Base-by-base conservation (phyloP, 2,888 invertebrate species). In the Spisula subtruncata region DNA sequence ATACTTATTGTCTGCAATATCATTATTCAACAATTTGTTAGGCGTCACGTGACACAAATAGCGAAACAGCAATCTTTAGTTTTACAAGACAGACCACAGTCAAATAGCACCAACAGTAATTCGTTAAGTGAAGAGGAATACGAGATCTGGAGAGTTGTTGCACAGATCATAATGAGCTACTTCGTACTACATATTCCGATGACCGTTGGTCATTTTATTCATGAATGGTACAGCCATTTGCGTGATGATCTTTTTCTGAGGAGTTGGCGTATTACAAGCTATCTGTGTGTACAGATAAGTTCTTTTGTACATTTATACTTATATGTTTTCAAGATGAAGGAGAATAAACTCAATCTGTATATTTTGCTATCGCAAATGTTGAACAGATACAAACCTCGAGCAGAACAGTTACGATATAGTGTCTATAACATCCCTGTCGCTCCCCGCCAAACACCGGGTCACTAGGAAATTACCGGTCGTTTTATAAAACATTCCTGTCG, bases 261-360 rank as follows among this genome's bases (percentile, higher is more conserved):
- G 25, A 6, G 2, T 2, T n/a, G 2, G 5, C 60, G 60, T 0
- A 66, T 66, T 25, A 0, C 25, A 5, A 41, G 41, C 41, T 41
- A 5, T 41, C 8, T 41, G 41, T 41, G 41, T 41, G 2, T 41
- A 41, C 41, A 41, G 41, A 41, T 41, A 41, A 41, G 41, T 41
- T 41, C 41, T 5, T 41, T 41, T 8, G 41, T 66, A 8, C 25
- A n/a, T 66, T 66, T 25, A 25, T 66, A 66, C 25, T 25, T 25
- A 25, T 66, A 66, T 66, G 60, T 66, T n/a, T 66, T 66, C 60
- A 66, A 66, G n/a, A n/a, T 66, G n/a, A 66, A 66, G 25, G 60
- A 66, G 25, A 66, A 66, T n/a, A n/a, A 66, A 25, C 60, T 66
- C 0, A 66, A 66, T n/a, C 6, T 66, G n/a, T 66, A 66, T 66